Base-by-base conservation (phyloP, 1,140 invertebrate genomes). In the Drosophila bocki region DNA sequence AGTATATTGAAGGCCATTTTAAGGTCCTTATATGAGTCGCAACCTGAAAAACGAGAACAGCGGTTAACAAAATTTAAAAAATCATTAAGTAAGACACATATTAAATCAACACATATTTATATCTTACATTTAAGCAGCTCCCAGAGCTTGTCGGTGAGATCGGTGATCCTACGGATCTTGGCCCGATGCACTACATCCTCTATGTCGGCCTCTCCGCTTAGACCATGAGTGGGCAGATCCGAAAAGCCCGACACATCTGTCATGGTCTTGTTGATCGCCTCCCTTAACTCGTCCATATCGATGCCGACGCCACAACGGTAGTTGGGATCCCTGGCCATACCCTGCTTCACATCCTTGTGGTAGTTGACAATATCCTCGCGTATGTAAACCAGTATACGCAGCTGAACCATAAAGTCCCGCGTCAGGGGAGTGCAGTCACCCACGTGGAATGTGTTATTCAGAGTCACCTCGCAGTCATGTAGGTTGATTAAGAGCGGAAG, bases 131-230 rank as follows among this genome's bases (percentile, higher is more conserved):
- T 92, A 0, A 93, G 76, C 13, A 92, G 57, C 17, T 92, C 90
- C 92, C 92, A 93, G 0, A 93, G 68, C 33, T 92, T 92, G 54
- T 93, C 92, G 5, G 92, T 93, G 3, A 93, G 57, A 57, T 93
- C 92, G 1, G 71, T 85, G 2, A 88, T 48, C 5, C 63, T 44
- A 11, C 92, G 74, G 1, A 68, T 33, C 62, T 85, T 83, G 12
- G 78, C 79, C 22, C 79, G 67, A 29, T 92, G 78, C 29, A 92
- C 72, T 13, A 91, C 83, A 26, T 80, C 79, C 75, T 91, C 91
- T 17, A 93, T 77, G 32, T 93, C 92, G 22, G 59, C 75, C 15
- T 91, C 71, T 13, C 50, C 50, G 0, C 51, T 45, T 15, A 65
- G 50, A 0, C 57, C 64, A 0, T 72, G 77, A 8, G 53, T 57